Base-by-base conservation (phyloP, 1,140 invertebrate species). In the Neodiprion fabricii region DNA sequence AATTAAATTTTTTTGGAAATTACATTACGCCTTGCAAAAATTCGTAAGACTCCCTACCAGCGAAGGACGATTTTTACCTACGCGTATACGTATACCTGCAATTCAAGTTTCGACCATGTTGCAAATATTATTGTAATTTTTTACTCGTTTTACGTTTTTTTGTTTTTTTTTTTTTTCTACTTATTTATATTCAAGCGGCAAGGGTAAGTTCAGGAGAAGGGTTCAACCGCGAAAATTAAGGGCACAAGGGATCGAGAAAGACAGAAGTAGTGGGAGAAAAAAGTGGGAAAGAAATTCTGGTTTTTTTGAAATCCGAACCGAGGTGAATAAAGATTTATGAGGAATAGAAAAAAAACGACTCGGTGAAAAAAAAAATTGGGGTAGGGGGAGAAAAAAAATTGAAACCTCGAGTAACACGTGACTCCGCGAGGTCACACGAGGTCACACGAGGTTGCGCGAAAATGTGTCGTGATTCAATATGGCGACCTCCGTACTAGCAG, bases 381-480 rank as follows among this genome's bases (percentile, higher is more conserved):
- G 28, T 1, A 5, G 28, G 28, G 28, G 28, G 28, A 40, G 5
- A 40, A 40, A 40, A 40, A 40, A 40, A 40, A 61, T 61, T 61
- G 53, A 61, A 61, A 61, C 53, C n/a, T 9, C 4, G 53, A 61
- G 53, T 61, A 61, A 61, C 76, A 74, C 74, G 70, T 67, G 72
- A 72, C 53, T 61, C 28, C 28, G n/a, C 53, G 53, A 61, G 53
- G 53, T 61, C 53, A 61, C 70, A 53, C 67, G 67, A 74, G 70
- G 74, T 74, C 74, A 78, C 74, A 70, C 74, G 75, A 74, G 78
- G 77, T 75, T 71, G 40, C 70, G 70, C 70, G 70, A 71, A 72
- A 68, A 70, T 74, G 40, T 53, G 49, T 49, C 61, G 68, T 65
- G 75, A 67, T 74, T 72, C 77, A 82, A 82, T 76, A 82, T 82